phyloP scores from a whole-genome alignment of 2,888 invertebrate species.

The Sinohyriopsis cumingii region DNA sequence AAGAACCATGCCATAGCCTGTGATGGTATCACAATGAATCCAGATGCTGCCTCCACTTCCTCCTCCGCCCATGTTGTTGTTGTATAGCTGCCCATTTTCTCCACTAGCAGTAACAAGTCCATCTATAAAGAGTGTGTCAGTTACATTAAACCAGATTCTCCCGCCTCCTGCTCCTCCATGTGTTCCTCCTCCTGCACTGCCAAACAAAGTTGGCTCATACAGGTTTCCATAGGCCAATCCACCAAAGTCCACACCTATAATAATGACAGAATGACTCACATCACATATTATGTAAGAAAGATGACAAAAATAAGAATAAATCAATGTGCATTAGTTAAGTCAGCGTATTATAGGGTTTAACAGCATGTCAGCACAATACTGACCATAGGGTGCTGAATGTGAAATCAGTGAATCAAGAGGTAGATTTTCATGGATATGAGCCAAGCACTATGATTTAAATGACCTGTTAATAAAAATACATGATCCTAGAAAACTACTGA shows the following conservation, averaged over 20 bases:
- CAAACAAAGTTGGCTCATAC: slow-evolving; percentile 54
- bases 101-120: slow-evolving; percentile 52
- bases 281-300: too few species aligned
- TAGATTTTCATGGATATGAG: too few species aligned
- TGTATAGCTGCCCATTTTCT: slow-evolving; percentile 27
- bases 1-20: slow-evolving; percentile 46
- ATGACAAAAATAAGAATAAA: too few species aligned
- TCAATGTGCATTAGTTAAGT: too few species aligned
- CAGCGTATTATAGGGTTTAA: too few species aligned
- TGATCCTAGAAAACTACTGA: too few species aligned
- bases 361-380: too few species aligned
- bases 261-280: not conserved
- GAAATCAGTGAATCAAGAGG: too few species aligned
- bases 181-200: slow-evolving; percentile 54
- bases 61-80: slow-evolving; percentile 42
- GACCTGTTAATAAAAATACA: too few species aligned
- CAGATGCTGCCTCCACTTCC: slow-evolving; percentile 60
- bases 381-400: too few species aligned
- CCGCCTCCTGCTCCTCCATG: slow-evolving; percentile 57
- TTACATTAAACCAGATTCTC: slow-evolving; percentile 55
- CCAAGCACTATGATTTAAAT: too few species aligned
- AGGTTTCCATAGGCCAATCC: slow-evolving; percentile 54
- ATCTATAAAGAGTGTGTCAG: slow-evolving; percentile 54
- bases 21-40: slow-evolving; percentile 46
- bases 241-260: slow-evolving; percentile 27